Conservation (phyloP, 1,140 invertebrate species). For the Drosophila suzukii region DNA sequence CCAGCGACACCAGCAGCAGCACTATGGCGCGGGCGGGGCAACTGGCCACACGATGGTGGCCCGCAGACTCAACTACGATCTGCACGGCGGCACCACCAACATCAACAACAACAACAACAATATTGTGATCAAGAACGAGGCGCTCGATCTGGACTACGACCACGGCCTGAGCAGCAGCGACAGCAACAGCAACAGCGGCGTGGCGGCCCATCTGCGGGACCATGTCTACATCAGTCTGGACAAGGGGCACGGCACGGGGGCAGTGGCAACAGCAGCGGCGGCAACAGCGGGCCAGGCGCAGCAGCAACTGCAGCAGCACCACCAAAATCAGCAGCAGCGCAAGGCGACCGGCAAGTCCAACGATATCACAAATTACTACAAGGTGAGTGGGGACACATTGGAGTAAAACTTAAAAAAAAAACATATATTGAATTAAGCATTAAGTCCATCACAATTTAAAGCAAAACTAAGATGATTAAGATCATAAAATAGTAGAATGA, state of each 20-base stretch:
- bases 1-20: slow-evolving; percentile 47
- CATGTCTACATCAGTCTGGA: slow-evolving; percentile 88
- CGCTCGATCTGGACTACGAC: slow-evolving; percentile 57
- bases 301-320: slow-evolving; percentile 82
- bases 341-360: slow-evolving; percentile 70
- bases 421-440: background rate
- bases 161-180: slow-evolving; percentile 47
- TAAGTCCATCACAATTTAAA: too few relatives aligned
- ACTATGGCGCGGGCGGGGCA: slow-evolving; percentile 44
- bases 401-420: background rate
- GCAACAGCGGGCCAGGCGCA: slow-evolving; percentile 66
- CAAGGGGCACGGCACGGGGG: slow-evolving; percentile 82
- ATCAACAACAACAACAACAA: slow-evolving; percentile 61
- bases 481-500: too few relatives aligned
- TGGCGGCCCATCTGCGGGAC: slow-evolving; percentile 89
- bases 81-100: slow-evolving; percentile 40
- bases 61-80: slow-evolving; percentile 66
- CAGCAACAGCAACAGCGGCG: slow-evolving; percentile 49
- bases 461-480: too few relatives aligned
- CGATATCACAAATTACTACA: slow-evolving; percentile 83
- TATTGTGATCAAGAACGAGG: slow-evolving; percentile 70
- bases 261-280: slow-evolving; percentile 79
- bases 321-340: slow-evolving; percentile 55
- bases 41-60: slow-evolving; percentile 45
- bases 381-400: slow-evolving; percentile 53